Percentiles rank a stretch among this genome's conserved stretches.
Conservation (phyloP, 2,888 invertebrate genomes). For the Hydrotaea cyrtoneurina region DNA sequence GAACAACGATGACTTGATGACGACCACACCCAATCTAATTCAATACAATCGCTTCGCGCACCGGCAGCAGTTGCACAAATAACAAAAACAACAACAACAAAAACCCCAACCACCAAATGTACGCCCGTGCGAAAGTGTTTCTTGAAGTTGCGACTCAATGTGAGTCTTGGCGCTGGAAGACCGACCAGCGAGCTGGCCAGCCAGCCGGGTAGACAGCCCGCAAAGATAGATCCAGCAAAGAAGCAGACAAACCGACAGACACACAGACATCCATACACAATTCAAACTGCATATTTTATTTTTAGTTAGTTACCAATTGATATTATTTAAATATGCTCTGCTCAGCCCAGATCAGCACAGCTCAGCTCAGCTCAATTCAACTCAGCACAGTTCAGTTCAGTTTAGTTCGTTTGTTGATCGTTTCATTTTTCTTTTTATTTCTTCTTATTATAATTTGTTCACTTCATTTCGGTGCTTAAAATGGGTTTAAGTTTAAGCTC, state of each 20-base stretch:
- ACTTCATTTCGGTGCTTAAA: slow-evolving; percentile 46
- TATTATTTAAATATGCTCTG: slow-evolving; percentile 60
- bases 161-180: slow-evolving; percentile 34
- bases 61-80: slow-evolving; percentile 59
- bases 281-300: slow-evolving; percentile 49
- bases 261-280: slow-evolving; percentile 14
- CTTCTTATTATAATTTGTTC: slow-evolving; percentile 20
- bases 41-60: slow-evolving; percentile 60
- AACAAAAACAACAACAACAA: slow-evolving; percentile 51
- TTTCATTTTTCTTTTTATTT: slow-evolving; percentile 15
- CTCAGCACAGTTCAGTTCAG: not conserved
- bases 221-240: not conserved
- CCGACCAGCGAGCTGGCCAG: slow-evolving; percentile 37
- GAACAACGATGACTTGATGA: slow-evolving; percentile 63
- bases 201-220: slow-evolving; percentile 3
- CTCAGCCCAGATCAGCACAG: not conserved
- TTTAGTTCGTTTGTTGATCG: slow-evolving; percentile 24
- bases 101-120: slow-evolving; percentile 51
- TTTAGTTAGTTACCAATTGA: slow-evolving; percentile 64
- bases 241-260: not conserved
- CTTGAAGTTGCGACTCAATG: slow-evolving; percentile 48
- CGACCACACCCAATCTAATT: slow-evolving; percentile 68
- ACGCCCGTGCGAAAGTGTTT: slow-evolving; percentile 68
- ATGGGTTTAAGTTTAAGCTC: slow-evolving; percentile 57
- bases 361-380: slow-evolving; percentile 14